phyloP scores from a whole-genome alignment of 1,140 invertebrate genomes.

The Pogonomyrmex californicus region DNA sequence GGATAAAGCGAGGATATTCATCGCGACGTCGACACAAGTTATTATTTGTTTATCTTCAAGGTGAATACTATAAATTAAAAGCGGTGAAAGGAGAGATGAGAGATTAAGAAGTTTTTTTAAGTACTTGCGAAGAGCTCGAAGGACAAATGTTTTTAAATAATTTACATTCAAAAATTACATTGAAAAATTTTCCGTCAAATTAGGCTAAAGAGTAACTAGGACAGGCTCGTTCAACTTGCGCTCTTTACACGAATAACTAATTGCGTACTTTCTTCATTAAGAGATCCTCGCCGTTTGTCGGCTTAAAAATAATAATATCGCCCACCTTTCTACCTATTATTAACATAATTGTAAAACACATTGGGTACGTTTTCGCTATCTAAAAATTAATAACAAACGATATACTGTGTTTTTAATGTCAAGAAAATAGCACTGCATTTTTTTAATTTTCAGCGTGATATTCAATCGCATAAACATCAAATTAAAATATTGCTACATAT shows the following conservation, averaged over 20 bases:
- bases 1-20: constrained; percentile 10
- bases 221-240: background rate
- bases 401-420: background rate
- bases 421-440: background rate
- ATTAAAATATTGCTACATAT: background rate
- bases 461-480: background rate
- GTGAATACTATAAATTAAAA: background rate
- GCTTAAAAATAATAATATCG: constrained; percentile 47
- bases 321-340: constrained; percentile 43
- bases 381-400: constrained; percentile 11
- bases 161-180: background rate
- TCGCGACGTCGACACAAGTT: background rate
- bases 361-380: background rate
- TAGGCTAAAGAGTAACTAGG: constrained; percentile 9
- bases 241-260: constrained; percentile 25
- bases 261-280: constrained; percentile 37
- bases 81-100: background rate
- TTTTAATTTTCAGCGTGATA: background rate
- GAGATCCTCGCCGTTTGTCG: background rate
- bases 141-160: background rate
- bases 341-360: constrained; percentile 36
- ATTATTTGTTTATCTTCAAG: constrained; percentile 1
- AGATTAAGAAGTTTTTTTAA: background rate
- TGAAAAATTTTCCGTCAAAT: constrained; percentile 27
- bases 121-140: background rate